These are phyloP conservation scores for cat (Felis catus) DNA, from an alignment of 2,113 vertebrate species.

Conservation along the genomic window F.catus_Fca126_mat1.0 CM031418.1:80090001-80090500, in stretches of 20 bases:
- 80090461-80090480: not conserved
- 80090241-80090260: conserved; percentile 78
- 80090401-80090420: not conserved
- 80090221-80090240: conserved; percentile 78
- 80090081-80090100: not conserved
- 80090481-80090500: not conserved
- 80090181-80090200: conserved; percentile 62
- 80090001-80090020: not conserved
- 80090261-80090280: conserved; percentile 73
- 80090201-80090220: conserved; percentile 63
- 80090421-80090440: not conserved
- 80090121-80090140: conserved; percentile 47
- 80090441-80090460: not conserved
- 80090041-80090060: not conserved
- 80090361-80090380: conserved; percentile 61
- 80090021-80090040: not conserved
- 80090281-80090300: conserved; percentile 74
- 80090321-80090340: conserved; percentile 73
- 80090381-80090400: conserved; percentile 52
- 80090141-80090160: conserved; percentile 61
- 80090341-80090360: conserved; percentile 62
- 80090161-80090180: conserved; percentile 34
- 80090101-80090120: conserved; percentile 38
- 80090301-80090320: conserved; percentile 74
- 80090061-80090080: not conserved